Conservation (phyloP, 2,888 invertebrate genomes). For the Thelaira solivaga region DNA sequence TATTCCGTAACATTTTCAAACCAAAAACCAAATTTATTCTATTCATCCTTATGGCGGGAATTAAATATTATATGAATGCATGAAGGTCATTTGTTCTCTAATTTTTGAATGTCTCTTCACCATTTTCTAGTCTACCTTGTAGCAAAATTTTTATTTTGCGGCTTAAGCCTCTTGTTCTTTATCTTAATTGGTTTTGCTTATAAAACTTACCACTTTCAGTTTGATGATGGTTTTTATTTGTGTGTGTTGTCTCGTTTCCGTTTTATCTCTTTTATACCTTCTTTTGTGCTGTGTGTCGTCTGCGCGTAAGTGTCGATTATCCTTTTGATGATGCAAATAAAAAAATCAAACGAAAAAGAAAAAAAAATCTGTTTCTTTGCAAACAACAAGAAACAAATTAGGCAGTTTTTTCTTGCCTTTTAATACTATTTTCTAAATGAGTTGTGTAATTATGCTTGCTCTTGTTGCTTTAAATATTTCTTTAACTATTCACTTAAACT, state of each 20-base stretch:
- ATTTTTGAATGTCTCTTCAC: neutral
- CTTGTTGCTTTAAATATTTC: neutral
- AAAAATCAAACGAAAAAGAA: constrained; percentile 35
- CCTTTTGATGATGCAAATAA: constrained; percentile 33
- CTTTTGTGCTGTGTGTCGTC: neutral
- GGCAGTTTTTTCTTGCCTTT: neutral
- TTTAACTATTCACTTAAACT: constrained; percentile 15
- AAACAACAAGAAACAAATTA: constrained; percentile 43
- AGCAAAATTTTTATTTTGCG: neutral
- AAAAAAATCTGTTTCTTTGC: constrained; percentile 29
- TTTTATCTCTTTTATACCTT: neutral
- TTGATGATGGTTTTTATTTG: neutral
- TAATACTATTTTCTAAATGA: constrained; percentile 13
- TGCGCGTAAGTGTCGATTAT: constrained; percentile 22
- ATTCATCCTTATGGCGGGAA: no score
- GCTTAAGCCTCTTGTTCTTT: constrained; percentile 34
- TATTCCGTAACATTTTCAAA: no score
- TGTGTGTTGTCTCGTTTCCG: neutral
- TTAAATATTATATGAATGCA: no score
- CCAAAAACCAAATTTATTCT: no score
- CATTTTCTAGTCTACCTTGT: neutral
- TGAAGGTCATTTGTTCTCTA: no score
- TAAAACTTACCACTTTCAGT: constrained; percentile 48
- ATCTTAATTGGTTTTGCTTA: neutral
- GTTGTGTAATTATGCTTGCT: no score